Evolutionary conservation across 2,888 invertebrate genomes (phyloP), one percentile per base, ranked within the genome.

Genomic region (Apomyelois bistriatella): DNA sequence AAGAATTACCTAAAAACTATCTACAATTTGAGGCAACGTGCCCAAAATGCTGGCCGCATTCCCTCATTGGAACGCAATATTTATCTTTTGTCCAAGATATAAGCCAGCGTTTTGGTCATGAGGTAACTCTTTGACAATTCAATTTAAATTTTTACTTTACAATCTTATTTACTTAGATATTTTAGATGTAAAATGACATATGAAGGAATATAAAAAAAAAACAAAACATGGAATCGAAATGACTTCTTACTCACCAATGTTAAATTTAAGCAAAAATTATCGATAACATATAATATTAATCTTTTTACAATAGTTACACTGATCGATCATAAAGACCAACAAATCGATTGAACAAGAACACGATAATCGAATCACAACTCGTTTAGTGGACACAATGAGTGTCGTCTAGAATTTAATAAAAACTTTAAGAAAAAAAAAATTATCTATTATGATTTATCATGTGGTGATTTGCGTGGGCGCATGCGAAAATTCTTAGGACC

Each of bases 361-460:
- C 13, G 46, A 46, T 46, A 46, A 46, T 16, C 46, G 16, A 46
- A 46, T 35, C 46, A 10, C 32, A 32, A 32, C 32, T 46, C 46
- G 46, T 35, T 46, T 46, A 35, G 46, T 15, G 10, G 13, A 46
- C 46, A 46, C 46, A 46, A 46, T 46, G 32, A 32, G 32, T 46
- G 46, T 46, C 46, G 32, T 41, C 15, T 8, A 15, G 10, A 10
- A 35, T 12, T 3, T 5, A 15, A 9, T 10, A 46, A 35, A 46
- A 46, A 28, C 1, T 9, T 10, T 46, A 1, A 2, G 13, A 46
- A 15, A 46, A 46, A 46, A 43, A 30, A 41, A 8, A 12, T 12
- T 30, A 22, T 15, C 32, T 46, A 15, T 30, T 46, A 46, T 46
- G 46, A 46, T 32, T 46, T 30, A 46, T 46, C 15, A 32, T 8